phyloP scores from a whole-genome alignment of 2,797 vertebrate species.

The Gephyroberyx darwinii region DNA sequence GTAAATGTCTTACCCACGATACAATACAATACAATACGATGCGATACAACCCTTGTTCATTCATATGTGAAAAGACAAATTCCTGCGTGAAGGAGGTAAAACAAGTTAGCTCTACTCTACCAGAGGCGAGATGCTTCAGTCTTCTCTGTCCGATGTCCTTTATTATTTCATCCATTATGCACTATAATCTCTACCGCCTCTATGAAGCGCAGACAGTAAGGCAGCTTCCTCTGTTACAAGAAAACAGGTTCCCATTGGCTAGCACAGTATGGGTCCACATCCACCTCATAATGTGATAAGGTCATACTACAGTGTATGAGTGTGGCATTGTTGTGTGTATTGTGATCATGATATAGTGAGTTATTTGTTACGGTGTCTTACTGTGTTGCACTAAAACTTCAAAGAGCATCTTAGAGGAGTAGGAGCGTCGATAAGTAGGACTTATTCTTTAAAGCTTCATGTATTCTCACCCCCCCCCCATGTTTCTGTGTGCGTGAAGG shows the following conservation, averaged over 20 bases:
- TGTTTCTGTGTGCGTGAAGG: conserved; percentile 77
- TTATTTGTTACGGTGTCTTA: too few species aligned
- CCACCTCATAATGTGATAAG: conserved; percentile 38
- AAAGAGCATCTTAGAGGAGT: too few species aligned
- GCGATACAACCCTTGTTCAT: too few species aligned
- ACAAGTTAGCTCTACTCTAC: background rate
- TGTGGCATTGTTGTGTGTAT: background rate
- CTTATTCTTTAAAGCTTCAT: background rate
- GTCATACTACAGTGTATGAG: conserved; percentile 32
- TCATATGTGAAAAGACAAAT: too few species aligned
- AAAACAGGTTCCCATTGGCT: conserved; percentile 30
- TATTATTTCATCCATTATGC: conserved; percentile 40
- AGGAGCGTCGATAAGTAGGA: background rate
- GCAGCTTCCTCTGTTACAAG: background rate
- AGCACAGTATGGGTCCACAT: conserved; percentile 40
- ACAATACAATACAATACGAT: too few species aligned
- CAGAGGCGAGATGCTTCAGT: background rate
- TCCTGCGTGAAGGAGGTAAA: background rate
- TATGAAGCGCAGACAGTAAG: background rate
- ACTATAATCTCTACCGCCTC: conserved; percentile 6
- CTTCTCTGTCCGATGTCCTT: background rate
- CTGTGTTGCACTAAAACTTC: too few species aligned
- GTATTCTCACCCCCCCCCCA: background rate
- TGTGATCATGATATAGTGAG: background rate
- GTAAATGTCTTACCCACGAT: too few species aligned